Conservation (phyloP, 2,113 vertebrate genomes). For the Silurus meridionalis region DNA sequence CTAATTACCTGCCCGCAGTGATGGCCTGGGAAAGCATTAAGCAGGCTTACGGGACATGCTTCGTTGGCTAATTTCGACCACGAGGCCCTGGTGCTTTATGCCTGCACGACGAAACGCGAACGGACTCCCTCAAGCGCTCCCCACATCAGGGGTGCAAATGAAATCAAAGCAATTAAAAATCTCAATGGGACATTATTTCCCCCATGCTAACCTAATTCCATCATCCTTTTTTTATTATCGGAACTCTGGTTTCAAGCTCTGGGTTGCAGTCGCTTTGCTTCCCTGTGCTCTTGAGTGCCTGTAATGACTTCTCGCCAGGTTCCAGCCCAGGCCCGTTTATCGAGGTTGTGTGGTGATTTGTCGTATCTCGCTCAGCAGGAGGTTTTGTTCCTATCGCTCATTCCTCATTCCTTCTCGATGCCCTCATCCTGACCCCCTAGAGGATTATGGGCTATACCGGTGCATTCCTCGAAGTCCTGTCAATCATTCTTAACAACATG, state of each 20-base stretch:
- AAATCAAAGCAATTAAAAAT: conserved; percentile 47
- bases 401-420: conserved; percentile 19
- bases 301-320: background rate
- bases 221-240: background rate
- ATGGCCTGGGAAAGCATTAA: conserved; percentile 62
- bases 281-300: conserved; percentile 14
- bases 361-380: conserved; percentile 26
- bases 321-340: background rate
- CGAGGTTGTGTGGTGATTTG: background rate
- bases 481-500: conserved; percentile 1
- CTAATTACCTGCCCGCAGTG: conserved; percentile 68
- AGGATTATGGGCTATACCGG: conserved; percentile 28
- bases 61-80: conserved; percentile 45
- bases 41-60: conserved; percentile 60
- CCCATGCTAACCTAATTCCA: conserved; percentile 18
- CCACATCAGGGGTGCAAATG: conserved; percentile 34
- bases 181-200: conserved; percentile 27
- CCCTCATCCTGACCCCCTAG: conserved; percentile 37
- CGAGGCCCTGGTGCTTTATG: conserved; percentile 17
- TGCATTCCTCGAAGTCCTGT: conserved; percentile 32
- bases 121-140: background rate
- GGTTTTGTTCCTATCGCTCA: conserved; percentile 27
- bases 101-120: background rate
- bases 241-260: conserved; percentile 11
- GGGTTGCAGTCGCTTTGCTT: background rate